Conservation (phyloP, 1,140 invertebrate species). For the Sycophaga agraensis region DNA sequence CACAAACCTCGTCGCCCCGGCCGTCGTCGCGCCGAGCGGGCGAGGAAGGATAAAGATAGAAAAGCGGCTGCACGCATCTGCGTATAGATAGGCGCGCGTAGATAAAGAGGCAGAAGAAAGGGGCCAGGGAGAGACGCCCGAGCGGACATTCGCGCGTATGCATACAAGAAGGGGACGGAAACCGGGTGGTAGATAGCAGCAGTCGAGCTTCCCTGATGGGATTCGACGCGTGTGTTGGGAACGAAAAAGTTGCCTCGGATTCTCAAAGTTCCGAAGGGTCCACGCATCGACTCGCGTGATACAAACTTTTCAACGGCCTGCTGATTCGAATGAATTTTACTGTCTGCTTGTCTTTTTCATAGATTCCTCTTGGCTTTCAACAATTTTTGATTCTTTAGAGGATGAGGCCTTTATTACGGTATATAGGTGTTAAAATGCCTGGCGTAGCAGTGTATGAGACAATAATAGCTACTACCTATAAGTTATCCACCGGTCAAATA, state of each 20-base stretch:
- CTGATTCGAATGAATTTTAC: too few relatives aligned
- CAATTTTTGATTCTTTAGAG: too few relatives aligned
- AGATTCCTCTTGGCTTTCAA: too few relatives aligned
- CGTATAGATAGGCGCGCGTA: conserved; percentile 2
- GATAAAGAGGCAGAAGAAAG: conserved; percentile 22
- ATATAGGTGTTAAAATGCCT: too few relatives aligned
- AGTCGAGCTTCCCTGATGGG: conserved; percentile 36
- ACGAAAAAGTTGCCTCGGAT: conserved; percentile 5
- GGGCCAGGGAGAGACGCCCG: conserved; percentile 35
- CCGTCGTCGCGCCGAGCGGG: conserved; percentile 16
- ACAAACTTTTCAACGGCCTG: too few relatives aligned
- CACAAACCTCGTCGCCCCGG: conserved; percentile 1
- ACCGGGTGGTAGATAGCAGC: conserved; percentile 19
- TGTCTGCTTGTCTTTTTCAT: too few relatives aligned
- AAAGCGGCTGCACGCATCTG: not conserved
- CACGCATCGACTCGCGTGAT: too few relatives aligned
- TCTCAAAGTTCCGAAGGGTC: not conserved
- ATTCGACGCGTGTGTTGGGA: conserved; percentile 22
- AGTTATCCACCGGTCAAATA: too few relatives aligned
- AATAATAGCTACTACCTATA: too few relatives aligned
- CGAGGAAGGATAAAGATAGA: conserved; percentile 33
- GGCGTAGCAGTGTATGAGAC: too few relatives aligned
- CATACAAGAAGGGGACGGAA: not conserved
- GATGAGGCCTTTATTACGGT: too few relatives aligned
- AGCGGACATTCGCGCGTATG: conserved; percentile 14